Base-by-base conservation (phyloP, 2,888 invertebrate genomes). In the Melinaea menophilus region DNA sequence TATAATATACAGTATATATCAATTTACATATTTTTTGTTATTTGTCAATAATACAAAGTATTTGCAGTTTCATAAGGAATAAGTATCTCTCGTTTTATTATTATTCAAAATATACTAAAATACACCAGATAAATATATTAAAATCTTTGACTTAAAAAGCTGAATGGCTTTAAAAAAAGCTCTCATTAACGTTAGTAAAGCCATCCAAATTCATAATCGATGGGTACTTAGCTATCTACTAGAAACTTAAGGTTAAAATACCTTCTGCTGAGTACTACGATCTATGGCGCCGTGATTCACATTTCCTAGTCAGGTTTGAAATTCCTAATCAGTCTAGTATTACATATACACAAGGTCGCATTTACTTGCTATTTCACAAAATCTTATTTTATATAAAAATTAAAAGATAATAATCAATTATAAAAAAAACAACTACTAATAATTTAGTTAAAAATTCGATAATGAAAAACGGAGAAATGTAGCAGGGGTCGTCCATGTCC, bases 161-260 rank as follows among this genome's bases (percentile, higher is more conserved):
- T 22, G 22, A 22, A 22, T 22, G 22, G 94, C 93, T 51, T 94
- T 92, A 22, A 22, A 70, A 95, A 93, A 5, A 95, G 78, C 73
- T 93, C 93, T 37, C 95, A 75, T 95, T 94, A 66, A 95, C 94
- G 73, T 94, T 93, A 2, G 94, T 94, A 75, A 94, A 95, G 3
- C 94, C 94, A 71, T 95, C 94, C 62, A 95, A 84, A 81, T 95
- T 95, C 95, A 95, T 95, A 56, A 93, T 94, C 0, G 95, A 94
- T 0, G 95, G 95, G 79, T 95, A 95, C 79, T 95, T 95, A 5
- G 93, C 92, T 61, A 95, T 94, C 95, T 4, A 94, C 93, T 37
- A 95, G 82, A 74, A 95, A 94, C 94, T 95, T 94, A 75, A 94
- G 93, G 13, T 22, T 22, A 22, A 22, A 22, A 22, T 22, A 95